Percentiles rank a stretch among this genome's conserved stretches.
Evolutionary conservation across 1,140 invertebrate species (phyloP).

Genomic region (Chelonus insularis): DNA sequence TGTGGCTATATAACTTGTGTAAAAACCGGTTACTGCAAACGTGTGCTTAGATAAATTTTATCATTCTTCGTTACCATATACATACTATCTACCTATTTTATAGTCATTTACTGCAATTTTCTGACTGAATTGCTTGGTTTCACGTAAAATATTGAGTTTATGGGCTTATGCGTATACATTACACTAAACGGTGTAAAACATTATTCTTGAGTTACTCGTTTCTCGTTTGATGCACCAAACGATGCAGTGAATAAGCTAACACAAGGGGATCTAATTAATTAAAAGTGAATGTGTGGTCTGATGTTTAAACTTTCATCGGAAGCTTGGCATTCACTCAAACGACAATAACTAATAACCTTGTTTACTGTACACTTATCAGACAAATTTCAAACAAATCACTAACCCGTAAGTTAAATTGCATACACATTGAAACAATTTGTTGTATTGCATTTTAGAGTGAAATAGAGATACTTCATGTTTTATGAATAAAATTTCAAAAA

Average conservation of each 20-base stretch:
- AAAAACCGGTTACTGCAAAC: conserved; percentile 21
- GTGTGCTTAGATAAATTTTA: conserved; percentile 23
- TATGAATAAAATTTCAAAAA: too few relatives aligned
- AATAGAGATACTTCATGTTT: too few relatives aligned
- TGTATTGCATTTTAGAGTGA: too few relatives aligned
- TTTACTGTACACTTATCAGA: conserved; percentile 29
- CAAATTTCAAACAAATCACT: conserved; percentile 30
- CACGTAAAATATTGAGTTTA: neutral
- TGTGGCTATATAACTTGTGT: neutral
- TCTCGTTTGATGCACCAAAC: neutral
- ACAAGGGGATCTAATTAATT: neutral
- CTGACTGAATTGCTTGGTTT: neutral
- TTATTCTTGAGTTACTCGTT: conserved; percentile 3
- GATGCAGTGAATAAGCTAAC: neutral
- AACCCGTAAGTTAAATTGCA: neutral
- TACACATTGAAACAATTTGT: too few relatives aligned
- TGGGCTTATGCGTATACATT: neutral
- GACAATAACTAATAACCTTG: conserved; percentile 38
- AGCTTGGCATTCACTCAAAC: conserved; percentile 36
- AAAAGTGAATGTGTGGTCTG: conserved; percentile 5
- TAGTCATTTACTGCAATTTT: neutral
- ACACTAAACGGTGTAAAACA: neutral
- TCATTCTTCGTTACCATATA: conserved; percentile 2
- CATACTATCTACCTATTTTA: neutral
- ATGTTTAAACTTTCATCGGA: neutral